Evolutionary conservation across 2,888 invertebrate genomes (phyloP).

Genomic region (Eugnorisma glareosa): DNA sequence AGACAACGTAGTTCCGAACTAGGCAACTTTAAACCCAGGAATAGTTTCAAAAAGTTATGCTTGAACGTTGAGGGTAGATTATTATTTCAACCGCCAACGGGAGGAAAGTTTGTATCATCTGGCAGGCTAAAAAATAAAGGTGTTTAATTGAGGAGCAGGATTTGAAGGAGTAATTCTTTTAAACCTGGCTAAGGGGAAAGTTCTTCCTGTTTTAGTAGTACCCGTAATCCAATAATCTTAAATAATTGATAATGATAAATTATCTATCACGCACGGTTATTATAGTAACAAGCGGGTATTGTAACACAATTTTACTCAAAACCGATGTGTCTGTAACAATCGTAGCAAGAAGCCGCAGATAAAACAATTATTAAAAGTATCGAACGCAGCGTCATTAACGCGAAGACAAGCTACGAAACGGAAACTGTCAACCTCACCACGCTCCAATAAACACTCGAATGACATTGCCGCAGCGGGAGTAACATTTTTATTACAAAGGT

Average conservation of each 20-base stretch:
- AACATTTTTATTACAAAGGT: constrained; percentile 38
- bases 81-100: constrained; percentile 4
- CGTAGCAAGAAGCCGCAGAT: background rate
- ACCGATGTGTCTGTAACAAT: background rate
- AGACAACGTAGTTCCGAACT: constrained; percentile 1
- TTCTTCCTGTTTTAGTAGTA: background rate
- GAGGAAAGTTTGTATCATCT: constrained; percentile 15
- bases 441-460: constrained; percentile 70
- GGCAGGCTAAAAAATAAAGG: background rate
- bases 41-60: constrained; percentile 16
- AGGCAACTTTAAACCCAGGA: background rate
- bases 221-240: background rate
- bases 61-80: background rate
- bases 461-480: constrained; percentile 56
- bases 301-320: background rate
- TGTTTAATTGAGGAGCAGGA: background rate
- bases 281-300: background rate
- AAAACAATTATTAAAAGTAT: constrained; percentile 10
- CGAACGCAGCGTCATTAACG: constrained; percentile 35
- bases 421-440: constrained; percentile 63
- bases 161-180: background rate
- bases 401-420: constrained; percentile 39
- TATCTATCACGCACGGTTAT: background rate
- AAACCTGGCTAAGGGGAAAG: background rate
- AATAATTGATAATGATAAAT: background rate